phyloP scores from a whole-genome alignment of 1,140 invertebrate species.

The Oreohelix idahoensis region DNA sequence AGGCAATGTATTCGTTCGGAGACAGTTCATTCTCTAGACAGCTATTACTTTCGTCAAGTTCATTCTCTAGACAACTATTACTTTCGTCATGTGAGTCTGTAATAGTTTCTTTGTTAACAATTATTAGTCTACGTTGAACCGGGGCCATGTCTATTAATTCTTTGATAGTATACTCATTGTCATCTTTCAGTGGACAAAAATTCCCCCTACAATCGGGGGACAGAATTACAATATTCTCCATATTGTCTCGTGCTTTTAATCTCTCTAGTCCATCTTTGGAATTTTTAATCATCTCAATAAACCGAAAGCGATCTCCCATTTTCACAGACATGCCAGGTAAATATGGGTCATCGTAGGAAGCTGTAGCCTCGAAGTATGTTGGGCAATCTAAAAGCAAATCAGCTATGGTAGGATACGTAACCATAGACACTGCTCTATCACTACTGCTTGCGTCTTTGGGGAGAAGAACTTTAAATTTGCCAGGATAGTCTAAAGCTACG shows the following conservation, averaged over 20 bases:
- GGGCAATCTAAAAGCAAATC: constrained; percentile 50
- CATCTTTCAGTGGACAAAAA: constrained; percentile 41
- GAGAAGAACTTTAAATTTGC: constrained; percentile 41
- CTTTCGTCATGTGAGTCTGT: neutral
- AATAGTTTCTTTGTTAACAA: neutral
- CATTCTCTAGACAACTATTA: neutral
- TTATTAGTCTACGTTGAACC: constrained; percentile 43
- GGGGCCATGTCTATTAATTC: constrained; percentile 44
- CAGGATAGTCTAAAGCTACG: constrained; percentile 34
- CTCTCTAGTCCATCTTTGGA: constrained; percentile 19
- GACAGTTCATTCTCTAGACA: neutral
- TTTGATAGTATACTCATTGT: constrained; percentile 39
- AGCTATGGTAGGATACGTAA: constrained; percentile 44
- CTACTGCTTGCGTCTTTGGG: constrained; percentile 31
- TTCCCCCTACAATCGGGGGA: constrained; percentile 39
- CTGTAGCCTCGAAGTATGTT: constrained; percentile 47
- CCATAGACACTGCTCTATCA: constrained; percentile 30
- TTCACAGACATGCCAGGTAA: constrained; percentile 48
- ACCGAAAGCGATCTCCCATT: constrained; percentile 45
- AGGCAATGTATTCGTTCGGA: too few relatives aligned
- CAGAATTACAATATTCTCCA: constrained; percentile 39
- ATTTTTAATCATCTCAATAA: constrained; percentile 35
- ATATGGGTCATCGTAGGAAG: constrained; percentile 49
- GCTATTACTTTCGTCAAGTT: neutral
- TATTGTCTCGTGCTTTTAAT: constrained; percentile 37